Conservation (phyloP, 2,113 vertebrate genomes). For the Ancistrus triradiatus region DNA sequence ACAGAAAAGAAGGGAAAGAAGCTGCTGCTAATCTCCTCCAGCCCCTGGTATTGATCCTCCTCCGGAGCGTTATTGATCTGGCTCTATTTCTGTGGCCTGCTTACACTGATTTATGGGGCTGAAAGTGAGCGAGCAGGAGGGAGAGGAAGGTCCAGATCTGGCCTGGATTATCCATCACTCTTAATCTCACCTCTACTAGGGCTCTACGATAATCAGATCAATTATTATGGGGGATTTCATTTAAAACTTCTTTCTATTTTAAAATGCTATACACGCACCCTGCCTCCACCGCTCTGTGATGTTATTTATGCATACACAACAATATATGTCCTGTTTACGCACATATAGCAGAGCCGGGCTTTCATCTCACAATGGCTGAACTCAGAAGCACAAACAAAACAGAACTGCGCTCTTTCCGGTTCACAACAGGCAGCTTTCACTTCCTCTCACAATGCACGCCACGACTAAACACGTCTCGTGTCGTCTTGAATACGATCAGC, state of each 20-base stretch:
- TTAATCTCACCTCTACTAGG: slow-evolving; percentile 17
- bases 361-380: not conserved
- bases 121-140: not conserved
- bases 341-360: slow-evolving; percentile 9
- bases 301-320: slow-evolving; percentile 21
- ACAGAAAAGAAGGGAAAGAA: no score
- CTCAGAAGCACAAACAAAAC: slow-evolving; percentile 1
- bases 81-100: slow-evolving; percentile 4
- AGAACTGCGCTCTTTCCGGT: slow-evolving; percentile 2
- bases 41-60: slow-evolving; percentile 28
- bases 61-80: slow-evolving; percentile 17
- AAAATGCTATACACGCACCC: not conserved
- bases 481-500: no score
- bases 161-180: not conserved
- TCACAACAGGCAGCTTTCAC: slow-evolving; percentile 13
- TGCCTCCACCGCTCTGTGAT: slow-evolving; percentile 13
- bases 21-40: slow-evolving; percentile 13
- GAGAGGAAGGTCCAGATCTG: slow-evolving; percentile 6
- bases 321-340: slow-evolving; percentile 27
- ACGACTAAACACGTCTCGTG: no score
- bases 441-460: slow-evolving; percentile 13
- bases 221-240: slow-evolving; percentile 8
- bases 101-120: no score
- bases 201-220: not conserved
- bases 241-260: not conserved